Evolutionary conservation across 92 coral and sea anemone genomes (phyloP).

Genomic region (Zoanthus solanderi): DNA sequence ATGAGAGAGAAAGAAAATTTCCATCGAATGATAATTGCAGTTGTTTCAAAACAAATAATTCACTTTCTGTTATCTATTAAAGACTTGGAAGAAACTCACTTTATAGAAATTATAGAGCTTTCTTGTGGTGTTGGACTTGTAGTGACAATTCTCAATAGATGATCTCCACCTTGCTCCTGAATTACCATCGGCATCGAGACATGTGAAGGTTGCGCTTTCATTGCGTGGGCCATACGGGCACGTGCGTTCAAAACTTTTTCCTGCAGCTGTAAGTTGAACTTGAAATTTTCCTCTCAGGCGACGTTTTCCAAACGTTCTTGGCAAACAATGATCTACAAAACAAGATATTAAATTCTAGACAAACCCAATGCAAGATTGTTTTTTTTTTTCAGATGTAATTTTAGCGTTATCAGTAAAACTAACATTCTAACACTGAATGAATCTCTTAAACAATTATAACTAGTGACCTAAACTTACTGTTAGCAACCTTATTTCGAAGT

Average conservation of each 20-base stretch:
- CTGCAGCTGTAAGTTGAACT: background rate
- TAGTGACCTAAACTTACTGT: no score
- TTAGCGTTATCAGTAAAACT: no score
- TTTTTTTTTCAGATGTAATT: no score
- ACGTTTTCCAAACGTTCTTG: background rate
- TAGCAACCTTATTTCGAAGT: no score
- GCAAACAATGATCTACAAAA: background rate
- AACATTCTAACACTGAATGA: no score
- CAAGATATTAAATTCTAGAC: background rate
- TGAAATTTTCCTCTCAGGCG: background rate
- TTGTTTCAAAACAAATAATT: no score
- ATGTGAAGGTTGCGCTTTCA: background rate
- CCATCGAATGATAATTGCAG: no score
- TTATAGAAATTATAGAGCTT: background rate
- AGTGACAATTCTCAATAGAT: background rate
- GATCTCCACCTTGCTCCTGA: conserved; percentile 19
- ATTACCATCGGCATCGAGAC: background rate
- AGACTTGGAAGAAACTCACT: background rate
- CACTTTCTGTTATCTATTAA: no score
- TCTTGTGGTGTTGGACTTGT: conserved; percentile 19
- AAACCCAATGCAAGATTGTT: no score
- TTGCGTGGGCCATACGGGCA: conserved; percentile 13
- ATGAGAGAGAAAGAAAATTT: no score
- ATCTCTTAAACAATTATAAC: no score
- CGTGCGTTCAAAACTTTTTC: background rate